Base-by-base conservation (phyloP, 2,113 vertebrate genomes). In the Paralichthys olivaceus region DNA sequence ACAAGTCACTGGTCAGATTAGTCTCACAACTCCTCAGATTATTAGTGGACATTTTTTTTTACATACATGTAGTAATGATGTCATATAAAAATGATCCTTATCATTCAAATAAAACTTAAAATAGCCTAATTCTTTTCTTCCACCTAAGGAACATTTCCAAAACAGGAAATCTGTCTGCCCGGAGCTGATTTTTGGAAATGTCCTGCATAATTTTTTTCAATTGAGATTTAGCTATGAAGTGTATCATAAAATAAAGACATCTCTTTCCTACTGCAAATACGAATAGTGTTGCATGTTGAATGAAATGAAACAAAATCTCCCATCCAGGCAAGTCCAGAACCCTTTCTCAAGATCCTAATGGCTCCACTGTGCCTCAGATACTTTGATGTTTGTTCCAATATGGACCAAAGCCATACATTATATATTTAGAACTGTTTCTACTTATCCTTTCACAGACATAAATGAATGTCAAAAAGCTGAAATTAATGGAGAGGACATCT, bases 391-490 rank as follows among this genome's bases (percentile, higher is more conserved):
- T 62, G 28, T 6, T 60, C 32, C 7, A 53, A 22, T 53, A 53
- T 53, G 49, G 19, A 19, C 45, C 17, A 8, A 49, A 19, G 5
- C 45, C 45, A 49, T 49, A 15, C 43, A 49, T 19, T 4, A 5
- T 49, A 49, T 4, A n/a, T 58, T 32, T 5, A 55, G 22, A 25
- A 4, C 12, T 55, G 9, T 55, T 23, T 23, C 22, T 76, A 23
- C 40, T 28, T 43, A 26, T 57, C n/a, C 22, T 51, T 23, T 28
- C 45, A 20, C 81, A 95, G 94, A 94, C 29, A 67, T 89, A 1
- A n/a, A 94, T 62, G 94, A 94, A 85, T 95, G 94, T 58, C 1
- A 0, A 0, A 15, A 22, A 4, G 63, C 68, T 11, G 3, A 53
- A 23, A 1, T 0, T 0, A 37, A 22, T 1, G 0, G 15, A 0